Evolutionary conservation across 2,888 invertebrate genomes (phyloP).

Genomic region (Gandaritis pyraliata): DNA sequence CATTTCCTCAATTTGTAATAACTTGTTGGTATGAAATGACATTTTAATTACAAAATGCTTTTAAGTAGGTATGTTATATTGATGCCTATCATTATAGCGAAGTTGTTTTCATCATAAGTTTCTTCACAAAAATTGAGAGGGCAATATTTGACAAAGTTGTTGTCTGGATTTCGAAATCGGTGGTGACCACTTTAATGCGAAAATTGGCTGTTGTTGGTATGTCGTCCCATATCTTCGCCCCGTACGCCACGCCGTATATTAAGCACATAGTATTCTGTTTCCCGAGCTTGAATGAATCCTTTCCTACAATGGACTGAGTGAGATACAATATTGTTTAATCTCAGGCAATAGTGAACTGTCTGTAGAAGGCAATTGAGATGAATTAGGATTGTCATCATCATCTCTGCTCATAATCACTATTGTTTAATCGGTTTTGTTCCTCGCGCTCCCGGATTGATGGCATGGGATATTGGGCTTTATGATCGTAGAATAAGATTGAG

Average conservation of each 20-base stretch:
- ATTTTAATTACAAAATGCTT: neutral
- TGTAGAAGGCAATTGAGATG: slow-evolving; percentile 2
- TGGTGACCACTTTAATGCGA: too few species aligned
- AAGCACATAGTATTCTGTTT: neutral
- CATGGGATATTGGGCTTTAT: slow-evolving; percentile 10
- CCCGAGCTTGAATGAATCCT: slow-evolving; percentile 24
- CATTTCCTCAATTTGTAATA: slow-evolving; percentile 1
- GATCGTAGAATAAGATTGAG: slow-evolving; percentile 1
- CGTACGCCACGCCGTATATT: too few species aligned
- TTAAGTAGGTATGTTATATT: too few species aligned
- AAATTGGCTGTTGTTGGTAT: too few species aligned
- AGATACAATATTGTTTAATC: slow-evolving; percentile 19
- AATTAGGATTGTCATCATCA: slow-evolving; percentile 12
- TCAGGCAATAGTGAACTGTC: slow-evolving; percentile 16
- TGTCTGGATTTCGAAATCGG: too few species aligned
- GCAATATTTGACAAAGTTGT: too few species aligned
- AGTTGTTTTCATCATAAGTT: too few species aligned
- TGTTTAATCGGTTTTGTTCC: slow-evolving; percentile 3
- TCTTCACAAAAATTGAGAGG: too few species aligned
- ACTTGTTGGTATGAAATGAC: neutral
- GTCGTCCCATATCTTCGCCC: too few species aligned
- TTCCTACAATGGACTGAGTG: slow-evolving; percentile 16
- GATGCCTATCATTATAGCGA: too few species aligned
- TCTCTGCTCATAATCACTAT: slow-evolving; percentile 4
- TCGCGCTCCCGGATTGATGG: neutral